These are phyloP conservation scores for Epistrophe eligans DNA, from an alignment of 2,888 invertebrate genomes.

Conservation along the genomic window DNA sequence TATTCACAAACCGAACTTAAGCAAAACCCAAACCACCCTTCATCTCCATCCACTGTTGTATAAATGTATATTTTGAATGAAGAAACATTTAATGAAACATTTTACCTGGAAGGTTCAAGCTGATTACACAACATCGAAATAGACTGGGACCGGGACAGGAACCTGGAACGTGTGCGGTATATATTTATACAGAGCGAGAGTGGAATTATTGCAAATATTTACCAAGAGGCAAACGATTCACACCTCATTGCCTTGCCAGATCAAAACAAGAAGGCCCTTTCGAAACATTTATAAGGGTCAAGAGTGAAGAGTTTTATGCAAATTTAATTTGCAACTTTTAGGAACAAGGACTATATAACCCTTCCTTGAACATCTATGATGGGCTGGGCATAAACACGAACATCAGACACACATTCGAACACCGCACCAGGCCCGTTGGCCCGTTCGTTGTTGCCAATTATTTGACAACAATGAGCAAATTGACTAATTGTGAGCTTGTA, in stretches of 20 bases:
- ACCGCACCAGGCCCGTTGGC: conserved; percentile 30
- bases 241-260: conserved; percentile 29
- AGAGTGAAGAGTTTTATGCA: conserved; percentile 61
- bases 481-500: conserved; percentile 72
- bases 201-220: conserved; percentile 32
- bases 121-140: conserved; percentile 39
- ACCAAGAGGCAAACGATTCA: conserved; percentile 47
- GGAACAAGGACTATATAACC: neutral
- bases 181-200: neutral
- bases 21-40: neutral
- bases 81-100: conserved; percentile 14
- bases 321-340: conserved; percentile 48
- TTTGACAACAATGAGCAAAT: conserved; percentile 70
- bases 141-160: no score
- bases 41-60: neutral
- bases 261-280: conserved; percentile 38
- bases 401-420: conserved; percentile 3
- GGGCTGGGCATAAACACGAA: neutral
- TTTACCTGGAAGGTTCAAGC: conserved; percentile 17
- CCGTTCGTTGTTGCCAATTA: conserved; percentile 62
- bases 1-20: conserved; percentile 23
- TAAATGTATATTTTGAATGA: conserved; percentile 29
- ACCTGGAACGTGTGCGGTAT: no score
- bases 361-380: neutral
- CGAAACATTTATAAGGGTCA: conserved; percentile 54